Percentiles rank a stretch among this genome's conserved stretches.
phyloP scores from a whole-genome alignment of 1,140 invertebrate species.

The Ostrea denselamellosa region DNA sequence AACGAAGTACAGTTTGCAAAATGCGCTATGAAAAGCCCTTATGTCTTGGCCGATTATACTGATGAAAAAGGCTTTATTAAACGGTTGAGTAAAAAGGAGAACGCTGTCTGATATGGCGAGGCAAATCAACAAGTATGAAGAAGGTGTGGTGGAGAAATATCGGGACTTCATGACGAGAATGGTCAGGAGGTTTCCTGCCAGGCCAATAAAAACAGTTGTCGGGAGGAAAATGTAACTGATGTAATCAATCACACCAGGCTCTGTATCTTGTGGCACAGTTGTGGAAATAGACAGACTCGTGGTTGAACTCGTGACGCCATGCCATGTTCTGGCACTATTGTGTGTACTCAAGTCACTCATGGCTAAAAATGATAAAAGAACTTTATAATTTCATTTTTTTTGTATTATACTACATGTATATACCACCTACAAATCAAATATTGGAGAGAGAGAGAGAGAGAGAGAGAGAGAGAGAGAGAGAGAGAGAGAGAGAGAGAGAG shows the following conservation, averaged over 20 bases:
- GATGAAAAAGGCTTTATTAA: conserved; percentile 56
- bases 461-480: too few relatives aligned
- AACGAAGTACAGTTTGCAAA: conserved; percentile 55
- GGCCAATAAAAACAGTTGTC: conserved; percentile 49
- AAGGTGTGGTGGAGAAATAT: background rate
- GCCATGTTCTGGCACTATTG: background rate
- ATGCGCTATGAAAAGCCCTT: conserved; percentile 44
- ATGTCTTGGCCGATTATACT: conserved; percentile 53
- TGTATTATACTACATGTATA: background rate
- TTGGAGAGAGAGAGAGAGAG: too few relatives aligned
- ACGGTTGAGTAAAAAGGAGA: conserved; percentile 54
- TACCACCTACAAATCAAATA: too few relatives aligned
- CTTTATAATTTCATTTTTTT: background rate
- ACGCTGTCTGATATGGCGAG: conserved; percentile 1
- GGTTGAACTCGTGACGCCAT: background rate
- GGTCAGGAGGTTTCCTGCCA: conserved; percentile 61
- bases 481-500: too few relatives aligned
- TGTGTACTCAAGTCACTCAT: background rate
- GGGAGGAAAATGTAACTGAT: conserved; percentile 53
- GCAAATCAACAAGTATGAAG: conserved; percentile 43
- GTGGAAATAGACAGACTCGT: background rate
- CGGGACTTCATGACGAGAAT: conserved; percentile 54
- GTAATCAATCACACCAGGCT: background rate
- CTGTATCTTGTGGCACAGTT: background rate
- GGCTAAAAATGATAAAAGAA: background rate